phyloP scores from a whole-genome alignment of 2,888 invertebrate genomes.

The Drosophila leonis region DNA sequence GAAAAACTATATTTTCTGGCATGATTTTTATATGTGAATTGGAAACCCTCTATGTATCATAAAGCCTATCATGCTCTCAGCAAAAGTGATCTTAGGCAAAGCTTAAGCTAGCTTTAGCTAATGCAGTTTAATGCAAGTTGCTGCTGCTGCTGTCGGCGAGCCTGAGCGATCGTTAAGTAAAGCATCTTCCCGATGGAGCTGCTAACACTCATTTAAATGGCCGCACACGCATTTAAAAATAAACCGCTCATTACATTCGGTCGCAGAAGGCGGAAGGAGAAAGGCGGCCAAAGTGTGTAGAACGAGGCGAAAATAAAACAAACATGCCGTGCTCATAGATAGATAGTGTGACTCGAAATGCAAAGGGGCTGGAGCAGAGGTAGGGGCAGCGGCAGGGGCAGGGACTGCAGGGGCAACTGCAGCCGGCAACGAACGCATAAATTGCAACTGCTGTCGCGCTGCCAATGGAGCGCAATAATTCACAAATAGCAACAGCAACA shows the following conservation, averaged over 20 bases:
- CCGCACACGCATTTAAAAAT: slow-evolving; percentile 58
- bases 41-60: background rate
- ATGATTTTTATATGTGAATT: background rate
- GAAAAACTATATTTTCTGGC: no score
- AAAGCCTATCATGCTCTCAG: background rate
- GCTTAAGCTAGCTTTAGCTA: background rate
- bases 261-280: slow-evolving; percentile 20
- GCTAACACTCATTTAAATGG: slow-evolving; percentile 55
- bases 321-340: slow-evolving; percentile 42
- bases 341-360: slow-evolving; percentile 38
- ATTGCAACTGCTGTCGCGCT: slow-evolving; percentile 73
- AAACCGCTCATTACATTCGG: slow-evolving; percentile 56
- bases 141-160: background rate
- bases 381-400: background rate
- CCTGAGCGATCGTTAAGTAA: background rate
- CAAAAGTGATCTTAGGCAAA: background rate
- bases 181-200: slow-evolving; percentile 31
- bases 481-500: slow-evolving; percentile 76
- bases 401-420: slow-evolving; percentile 30
- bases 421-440: slow-evolving; percentile 78
- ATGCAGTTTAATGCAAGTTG: background rate
- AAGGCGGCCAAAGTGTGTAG: slow-evolving; percentile 21
- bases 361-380: background rate
- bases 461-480: slow-evolving; percentile 79
- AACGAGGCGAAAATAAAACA: slow-evolving; percentile 17